These are phyloP conservation scores for Spilosoma lubricipeda DNA, from an alignment of 2,888 invertebrate genomes.

Conservation along the genomic window DNA sequence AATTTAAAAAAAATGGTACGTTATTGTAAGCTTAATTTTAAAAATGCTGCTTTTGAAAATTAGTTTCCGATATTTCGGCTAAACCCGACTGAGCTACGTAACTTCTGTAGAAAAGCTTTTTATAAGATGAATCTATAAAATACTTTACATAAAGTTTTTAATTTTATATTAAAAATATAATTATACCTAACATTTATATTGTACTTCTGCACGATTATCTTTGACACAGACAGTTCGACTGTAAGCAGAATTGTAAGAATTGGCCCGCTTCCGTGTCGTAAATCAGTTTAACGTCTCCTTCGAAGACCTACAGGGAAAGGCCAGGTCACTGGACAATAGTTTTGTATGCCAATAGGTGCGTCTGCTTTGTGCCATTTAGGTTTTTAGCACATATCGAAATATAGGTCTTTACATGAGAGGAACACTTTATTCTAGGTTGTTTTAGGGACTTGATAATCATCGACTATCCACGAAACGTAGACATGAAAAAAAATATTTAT, in stretches of 20 bases:
- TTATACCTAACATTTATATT: background rate
- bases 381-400: background rate
- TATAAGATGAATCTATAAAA: too few relatives aligned
- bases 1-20: too few relatives aligned
- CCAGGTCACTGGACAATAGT: slow-evolving; percentile 34
- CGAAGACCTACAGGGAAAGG: slow-evolving; percentile 60
- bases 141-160: too few relatives aligned
- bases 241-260: slow-evolving; percentile 54
- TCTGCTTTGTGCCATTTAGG: background rate
- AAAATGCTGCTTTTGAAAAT: too few relatives aligned
- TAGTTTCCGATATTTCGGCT: too few relatives aligned
- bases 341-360: slow-evolving; percentile 5
- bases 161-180: too few relatives aligned
- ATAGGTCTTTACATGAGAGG: background rate
- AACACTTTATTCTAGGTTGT: background rate
- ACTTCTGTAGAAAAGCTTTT: too few relatives aligned
- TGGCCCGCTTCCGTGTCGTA: slow-evolving; percentile 65
- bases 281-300: slow-evolving; percentile 72
- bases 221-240: slow-evolving; percentile 30
- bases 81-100: too few relatives aligned
- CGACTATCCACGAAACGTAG: background rate
- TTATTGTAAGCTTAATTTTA: too few relatives aligned
- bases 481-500: too few relatives aligned
- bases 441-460: background rate
- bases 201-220: slow-evolving; percentile 36